phyloP scores from a whole-genome alignment of 1,140 invertebrate genomes.

The Platyscapa corneri region DNA sequence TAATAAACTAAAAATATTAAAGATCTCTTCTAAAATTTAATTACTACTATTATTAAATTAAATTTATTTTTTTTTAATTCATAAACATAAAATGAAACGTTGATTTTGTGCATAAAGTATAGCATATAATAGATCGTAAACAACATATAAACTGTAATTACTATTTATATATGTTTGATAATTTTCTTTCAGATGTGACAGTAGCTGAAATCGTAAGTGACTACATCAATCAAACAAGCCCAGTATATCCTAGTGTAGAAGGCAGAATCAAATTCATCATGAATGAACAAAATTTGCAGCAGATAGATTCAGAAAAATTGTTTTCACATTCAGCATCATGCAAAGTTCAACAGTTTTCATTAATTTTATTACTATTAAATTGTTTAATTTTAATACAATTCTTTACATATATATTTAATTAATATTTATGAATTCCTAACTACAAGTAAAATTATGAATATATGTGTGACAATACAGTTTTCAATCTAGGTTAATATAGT shows the following conservation, averaged over 20 bases:
- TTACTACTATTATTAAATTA: too few species aligned
- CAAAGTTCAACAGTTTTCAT: background rate
- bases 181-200: conserved; percentile 30
- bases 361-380: background rate
- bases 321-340: background rate
- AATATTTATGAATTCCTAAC: background rate
- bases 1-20: too few species aligned
- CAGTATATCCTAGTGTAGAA: conserved; percentile 53
- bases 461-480: background rate
- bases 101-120: too few species aligned
- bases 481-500: background rate
- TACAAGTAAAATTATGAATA: background rate
- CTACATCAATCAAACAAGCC: conserved; percentile 51
- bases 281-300: background rate
- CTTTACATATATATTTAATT: background rate
- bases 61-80: too few species aligned
- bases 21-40: too few species aligned
- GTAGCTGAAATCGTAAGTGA: conserved; percentile 43
- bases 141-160: background rate
- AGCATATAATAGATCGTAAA: too few species aligned
- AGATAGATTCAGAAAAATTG: background rate
- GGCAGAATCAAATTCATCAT: conserved; percentile 43
- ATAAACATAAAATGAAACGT: too few species aligned
- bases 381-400: background rate
- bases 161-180: background rate